A percentile compares a stretch with the other conserved stretches of the same genome.
Evolutionary conservation across 2,797 vertebrate species (phyloP).

Genomic region (Gallinago stenura): DNA sequence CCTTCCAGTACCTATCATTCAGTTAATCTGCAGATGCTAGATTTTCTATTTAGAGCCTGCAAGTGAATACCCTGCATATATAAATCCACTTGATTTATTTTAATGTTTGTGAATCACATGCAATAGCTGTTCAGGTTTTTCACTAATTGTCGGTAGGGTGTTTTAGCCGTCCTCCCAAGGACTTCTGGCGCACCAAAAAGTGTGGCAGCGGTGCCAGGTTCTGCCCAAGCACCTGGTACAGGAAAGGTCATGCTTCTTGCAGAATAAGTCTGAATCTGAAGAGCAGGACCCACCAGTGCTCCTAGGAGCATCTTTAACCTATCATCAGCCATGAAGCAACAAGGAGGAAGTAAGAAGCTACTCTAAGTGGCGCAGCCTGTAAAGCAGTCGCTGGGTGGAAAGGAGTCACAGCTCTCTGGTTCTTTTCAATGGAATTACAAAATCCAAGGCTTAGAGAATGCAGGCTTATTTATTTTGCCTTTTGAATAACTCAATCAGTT

Average conservation of each 20-base stretch:
- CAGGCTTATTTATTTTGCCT: not conserved
- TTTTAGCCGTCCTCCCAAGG: not conserved
- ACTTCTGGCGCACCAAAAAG: not conserved
- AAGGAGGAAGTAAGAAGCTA: not conserved
- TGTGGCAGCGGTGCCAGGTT: not conserved
- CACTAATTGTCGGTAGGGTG: not conserved
- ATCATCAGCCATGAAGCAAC: fast-evolving
- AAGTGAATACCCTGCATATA: not conserved
- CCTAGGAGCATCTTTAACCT: not conserved
- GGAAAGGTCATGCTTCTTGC: not conserved
- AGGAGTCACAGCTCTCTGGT: not conserved
- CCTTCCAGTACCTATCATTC: not conserved
- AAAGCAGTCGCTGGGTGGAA: not conserved
- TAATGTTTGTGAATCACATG: not conserved
- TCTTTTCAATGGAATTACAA: not conserved
- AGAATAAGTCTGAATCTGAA: not conserved
- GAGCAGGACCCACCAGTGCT: fast-evolving
- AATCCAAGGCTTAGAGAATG: not conserved
- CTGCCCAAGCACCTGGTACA: fast-evolving
- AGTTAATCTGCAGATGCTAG: not conserved
- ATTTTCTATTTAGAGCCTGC: not conserved
- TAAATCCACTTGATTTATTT: not conserved
- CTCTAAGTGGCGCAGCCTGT: fast-evolving
- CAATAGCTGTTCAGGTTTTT: not conserved
- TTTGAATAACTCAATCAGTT: fast-evolving